Evolutionary conservation across 2,888 invertebrate species (phyloP), one percentile per base, ranked within the genome.

Genomic region (Drosophila ustulata): DNA sequence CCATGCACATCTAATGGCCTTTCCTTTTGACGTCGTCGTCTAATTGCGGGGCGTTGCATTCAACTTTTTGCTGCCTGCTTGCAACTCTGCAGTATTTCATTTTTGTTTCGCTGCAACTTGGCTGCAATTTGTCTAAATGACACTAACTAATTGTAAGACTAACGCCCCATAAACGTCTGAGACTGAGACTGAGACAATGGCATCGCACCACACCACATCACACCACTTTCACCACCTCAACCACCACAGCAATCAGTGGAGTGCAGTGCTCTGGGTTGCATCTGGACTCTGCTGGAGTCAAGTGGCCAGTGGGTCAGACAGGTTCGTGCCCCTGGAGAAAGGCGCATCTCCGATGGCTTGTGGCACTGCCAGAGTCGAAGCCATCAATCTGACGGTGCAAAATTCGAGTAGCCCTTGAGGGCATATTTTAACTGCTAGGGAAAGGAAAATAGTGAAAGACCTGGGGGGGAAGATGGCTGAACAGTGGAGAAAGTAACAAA

Each of bases 51-150:
- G 76, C 76, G 76, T 77, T 75, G 46, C 52, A 53, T 75, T 55
- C 32, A 53, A 66, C 66, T 59, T 74, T 71, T 74, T 70, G 68
- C 43, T 56, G 58, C 30, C 11, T 32, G 64, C 8, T 18, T 18
- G 18, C 18, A 18, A 18, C 18, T 18, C 18, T 37, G 46, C 26
- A 18, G 46, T 47, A 57, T 46, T 46, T 45, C 18, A 30, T 43
- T 49, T 56, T 52, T 45, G 57, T 66, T 57, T 67, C 58, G 64
- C 30, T 64, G 75, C 49, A 47, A 62, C 50, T 61, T 56, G 62
- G 51, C 52, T 70, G 80, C 82, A 83, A 83, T 83, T 83, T 88
- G 88, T 85, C 83, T 82, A 88, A 88, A 82, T 83, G 86, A 88
- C 83, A 83, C 88, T 78, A 83, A 83, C 83, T 88, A 83, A 83